phyloP scores from a whole-genome alignment of 1,140 invertebrate species.

The Trichonephila clavipes region DNA sequence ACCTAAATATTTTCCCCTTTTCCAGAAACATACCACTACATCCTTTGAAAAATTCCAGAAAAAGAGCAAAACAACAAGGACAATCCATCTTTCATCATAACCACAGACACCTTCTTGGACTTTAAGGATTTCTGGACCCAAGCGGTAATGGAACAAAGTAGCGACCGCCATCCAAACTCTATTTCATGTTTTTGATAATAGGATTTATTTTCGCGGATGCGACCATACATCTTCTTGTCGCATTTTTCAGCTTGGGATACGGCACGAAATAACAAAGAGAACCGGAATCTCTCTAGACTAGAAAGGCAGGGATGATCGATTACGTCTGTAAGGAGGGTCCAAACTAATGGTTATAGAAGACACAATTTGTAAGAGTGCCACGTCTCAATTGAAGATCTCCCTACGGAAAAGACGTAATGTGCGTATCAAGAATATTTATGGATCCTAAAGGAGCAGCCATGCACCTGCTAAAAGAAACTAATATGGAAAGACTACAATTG shows the following conservation, averaged over 20 bases:
- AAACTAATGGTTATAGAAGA: slow-evolving; percentile 68
- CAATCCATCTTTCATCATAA: slow-evolving; percentile 33
- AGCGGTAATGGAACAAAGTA: slow-evolving; percentile 3
- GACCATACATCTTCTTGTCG: slow-evolving; percentile 54
- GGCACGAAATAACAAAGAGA: slow-evolving; percentile 54
- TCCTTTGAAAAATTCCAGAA: neutral
- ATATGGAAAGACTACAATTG: slow-evolving; percentile 10
- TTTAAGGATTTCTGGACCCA: neutral
- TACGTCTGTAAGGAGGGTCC: slow-evolving; percentile 16
- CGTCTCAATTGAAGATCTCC: slow-evolving; percentile 73
- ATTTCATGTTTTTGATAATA: slow-evolving; percentile 68
- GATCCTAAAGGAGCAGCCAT: slow-evolving; percentile 42
- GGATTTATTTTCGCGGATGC: slow-evolving; percentile 54
- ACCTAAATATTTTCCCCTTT: neutral
- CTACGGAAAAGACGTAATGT: slow-evolving; percentile 54
- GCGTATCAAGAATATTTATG: slow-evolving; percentile 68
- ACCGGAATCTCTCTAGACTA: slow-evolving; percentile 36
- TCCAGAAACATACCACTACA: neutral
- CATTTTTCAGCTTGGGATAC: slow-evolving; percentile 25
- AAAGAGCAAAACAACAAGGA: neutral
- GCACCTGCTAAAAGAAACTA: slow-evolving; percentile 39
- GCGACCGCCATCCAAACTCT: slow-evolving; percentile 25
- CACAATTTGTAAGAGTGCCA: slow-evolving; percentile 73
- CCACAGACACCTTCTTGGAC: neutral
- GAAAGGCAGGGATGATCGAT: slow-evolving; percentile 57